Percentiles rank a stretch among this genome's conserved stretches.
Conservation (phyloP, 1,140 invertebrate species). For the Drosophila nannoptera region DNA sequence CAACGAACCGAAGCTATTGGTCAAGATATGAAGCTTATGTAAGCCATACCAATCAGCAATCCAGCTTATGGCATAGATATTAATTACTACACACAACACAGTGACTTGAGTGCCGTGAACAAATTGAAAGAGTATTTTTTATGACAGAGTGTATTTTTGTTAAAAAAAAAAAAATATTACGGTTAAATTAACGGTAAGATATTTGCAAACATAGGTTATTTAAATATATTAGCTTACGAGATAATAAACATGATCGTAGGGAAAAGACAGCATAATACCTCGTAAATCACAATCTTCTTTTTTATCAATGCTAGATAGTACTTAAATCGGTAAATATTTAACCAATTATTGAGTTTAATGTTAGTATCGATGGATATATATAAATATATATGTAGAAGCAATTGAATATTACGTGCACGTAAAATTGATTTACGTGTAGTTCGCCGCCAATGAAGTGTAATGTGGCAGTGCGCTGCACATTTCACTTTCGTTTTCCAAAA, state of each 20-base stretch:
- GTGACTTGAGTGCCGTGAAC: conserved; percentile 54
- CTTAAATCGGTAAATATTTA: too few relatives aligned
- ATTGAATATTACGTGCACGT: conserved; percentile 31
- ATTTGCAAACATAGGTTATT: conserved; percentile 53
- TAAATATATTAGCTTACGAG: conserved; percentile 46
- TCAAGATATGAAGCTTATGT: conserved; percentile 60
- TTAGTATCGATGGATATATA: neutral
- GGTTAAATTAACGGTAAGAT: conserved; percentile 68
- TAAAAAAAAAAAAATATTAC: conserved; percentile 59
- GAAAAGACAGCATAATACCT: neutral
- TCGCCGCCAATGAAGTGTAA: conserved; percentile 1
- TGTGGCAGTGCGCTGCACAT: conserved; percentile 14
- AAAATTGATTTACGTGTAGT: conserved; percentile 3
- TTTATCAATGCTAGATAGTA: too few relatives aligned
- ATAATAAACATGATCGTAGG: neutral
- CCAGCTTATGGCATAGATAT: conserved; percentile 70
- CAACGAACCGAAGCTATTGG: conserved; percentile 50
- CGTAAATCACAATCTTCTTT: neutral
- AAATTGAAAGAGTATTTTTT: conserved; percentile 53
- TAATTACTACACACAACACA: conserved; percentile 60
- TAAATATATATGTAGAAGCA: conserved; percentile 5
- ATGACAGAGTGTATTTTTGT: conserved; percentile 30
- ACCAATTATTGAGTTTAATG: too few relatives aligned
- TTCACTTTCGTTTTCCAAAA: conserved; percentile 40
- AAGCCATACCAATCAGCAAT: conserved; percentile 67